phyloP scores from a whole-genome alignment of 1,140 invertebrate species.

The Matsumurasca onukii region DNA sequence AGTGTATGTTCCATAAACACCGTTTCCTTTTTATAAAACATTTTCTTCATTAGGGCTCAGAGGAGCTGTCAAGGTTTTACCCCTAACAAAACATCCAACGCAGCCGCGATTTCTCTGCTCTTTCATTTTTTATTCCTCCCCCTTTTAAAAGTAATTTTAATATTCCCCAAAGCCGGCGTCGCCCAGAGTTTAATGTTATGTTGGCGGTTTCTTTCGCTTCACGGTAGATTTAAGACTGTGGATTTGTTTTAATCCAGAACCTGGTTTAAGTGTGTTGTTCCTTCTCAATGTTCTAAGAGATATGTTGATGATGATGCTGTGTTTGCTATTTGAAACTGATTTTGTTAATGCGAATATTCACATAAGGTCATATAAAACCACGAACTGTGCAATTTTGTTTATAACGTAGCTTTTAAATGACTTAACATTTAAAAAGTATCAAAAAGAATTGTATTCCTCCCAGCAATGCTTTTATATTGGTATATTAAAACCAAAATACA shows the following conservation, averaged over 20 bases:
- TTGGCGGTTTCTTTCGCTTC: background rate
- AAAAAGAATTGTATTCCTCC: too few species aligned
- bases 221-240: background rate
- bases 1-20: slow-evolving; percentile 32
- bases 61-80: slow-evolving; percentile 13
- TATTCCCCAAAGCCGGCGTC: background rate
- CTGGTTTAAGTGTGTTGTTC: background rate
- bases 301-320: too few species aligned
- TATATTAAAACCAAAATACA: too few species aligned
- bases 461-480: too few species aligned
- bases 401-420: too few species aligned
- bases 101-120: background rate
- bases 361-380: too few species aligned
- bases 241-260: background rate
- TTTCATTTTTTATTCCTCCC: slow-evolving; percentile 18
- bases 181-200: background rate
- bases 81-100: slow-evolving; percentile 9
- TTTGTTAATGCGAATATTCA: too few species aligned
- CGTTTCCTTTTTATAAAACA: slow-evolving; percentile 35
- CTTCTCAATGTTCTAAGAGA: too few species aligned
- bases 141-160: slow-evolving; percentile 23
- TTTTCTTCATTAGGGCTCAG: slow-evolving; percentile 33
- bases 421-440: too few species aligned
- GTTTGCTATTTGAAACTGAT: background rate
- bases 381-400: too few species aligned